Evolutionary conservation across 2,113 vertebrate species (phyloP), one percentile per base, ranked within the genome.

Genomic region (Xiphophorus hellerii): DNA sequence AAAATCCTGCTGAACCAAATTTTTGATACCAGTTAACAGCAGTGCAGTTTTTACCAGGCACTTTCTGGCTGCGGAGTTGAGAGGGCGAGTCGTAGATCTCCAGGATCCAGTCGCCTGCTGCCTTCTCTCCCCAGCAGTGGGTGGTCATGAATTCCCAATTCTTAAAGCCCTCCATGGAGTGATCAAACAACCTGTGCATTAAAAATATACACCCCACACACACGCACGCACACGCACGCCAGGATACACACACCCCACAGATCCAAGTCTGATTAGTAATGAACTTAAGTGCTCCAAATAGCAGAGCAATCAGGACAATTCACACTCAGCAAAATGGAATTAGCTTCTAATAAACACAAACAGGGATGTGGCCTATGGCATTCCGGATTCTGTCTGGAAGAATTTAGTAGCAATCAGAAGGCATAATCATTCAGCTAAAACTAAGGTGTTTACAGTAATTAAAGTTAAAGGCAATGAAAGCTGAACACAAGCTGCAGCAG

Each of bases 131-230:
- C 98, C 98, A 99, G 88, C 96, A 99, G 83, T 99, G 98, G 85
- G 98, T 99, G 77, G 98, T 99, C 98, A 99, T 99, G 84, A 99
- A 99, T 89, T 99, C 98, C 98, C 98, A 99, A 92, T 98, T 99
- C 93, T 99, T 99, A 94, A 99, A 99, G 67, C 98, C 98, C 94
- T 99, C 98, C 96, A 97, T 98, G 80, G 98, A 99, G 94, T 99
- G 97, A 92, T 99, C 98, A 94, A 99, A 99, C 78, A 99, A 91
- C 92, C 98, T 99, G 93, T 37, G 91, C 89, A 94, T 79, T 71
- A 81, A 68, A 25, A 67, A 54, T 17, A 71, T n/a, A 77, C 29
- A 66, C 65, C 58, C 69, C 37, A 42, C 39, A 42, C 39, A 42
- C 39, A 13, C 10, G 3, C 39, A 15, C 42, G 4, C 31, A 78